Conservation (phyloP, 2,113 vertebrate genomes). For the Chroicocephalus ridibundus region DNA sequence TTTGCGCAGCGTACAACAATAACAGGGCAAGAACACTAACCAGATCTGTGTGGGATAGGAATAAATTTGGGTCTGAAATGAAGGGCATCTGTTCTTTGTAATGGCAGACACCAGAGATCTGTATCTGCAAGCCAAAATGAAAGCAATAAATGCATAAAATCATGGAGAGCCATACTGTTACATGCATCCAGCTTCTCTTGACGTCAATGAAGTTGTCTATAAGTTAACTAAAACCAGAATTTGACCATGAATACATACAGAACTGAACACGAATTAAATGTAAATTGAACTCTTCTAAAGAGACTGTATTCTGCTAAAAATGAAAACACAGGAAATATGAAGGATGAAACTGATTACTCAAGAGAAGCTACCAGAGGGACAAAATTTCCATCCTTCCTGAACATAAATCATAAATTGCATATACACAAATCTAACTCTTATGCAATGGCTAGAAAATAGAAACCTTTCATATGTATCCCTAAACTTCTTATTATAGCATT, state of each 20-base stretch:
- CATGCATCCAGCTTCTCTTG: not conserved
- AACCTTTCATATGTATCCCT: not conserved
- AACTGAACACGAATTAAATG: not conserved
- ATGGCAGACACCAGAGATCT: not conserved
- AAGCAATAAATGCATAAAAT: not conserved
- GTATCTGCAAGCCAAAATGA: not conserved
- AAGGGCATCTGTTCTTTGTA: constrained; percentile 25
- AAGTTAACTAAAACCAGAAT: not conserved
- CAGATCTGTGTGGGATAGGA: not conserved
- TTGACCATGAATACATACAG: not conserved
- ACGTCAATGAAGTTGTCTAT: not conserved
- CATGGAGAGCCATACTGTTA: not conserved
- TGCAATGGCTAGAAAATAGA: not conserved
- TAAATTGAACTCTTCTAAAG: not conserved
- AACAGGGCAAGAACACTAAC: not conserved
- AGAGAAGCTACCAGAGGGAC: constrained; percentile 13
- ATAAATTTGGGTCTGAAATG: constrained; percentile 27
- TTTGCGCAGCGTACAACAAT: not conserved
- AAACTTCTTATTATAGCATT: not conserved
- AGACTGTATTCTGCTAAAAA: not conserved
- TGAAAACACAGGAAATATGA: constrained; percentile 21
- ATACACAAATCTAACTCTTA: not conserved
- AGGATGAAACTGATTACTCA: constrained; percentile 5
- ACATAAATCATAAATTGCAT: not conserved
- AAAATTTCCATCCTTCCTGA: not conserved